Conservation (phyloP, 2,797 vertebrate species). For the Tauraco hartlaubi region DNA sequence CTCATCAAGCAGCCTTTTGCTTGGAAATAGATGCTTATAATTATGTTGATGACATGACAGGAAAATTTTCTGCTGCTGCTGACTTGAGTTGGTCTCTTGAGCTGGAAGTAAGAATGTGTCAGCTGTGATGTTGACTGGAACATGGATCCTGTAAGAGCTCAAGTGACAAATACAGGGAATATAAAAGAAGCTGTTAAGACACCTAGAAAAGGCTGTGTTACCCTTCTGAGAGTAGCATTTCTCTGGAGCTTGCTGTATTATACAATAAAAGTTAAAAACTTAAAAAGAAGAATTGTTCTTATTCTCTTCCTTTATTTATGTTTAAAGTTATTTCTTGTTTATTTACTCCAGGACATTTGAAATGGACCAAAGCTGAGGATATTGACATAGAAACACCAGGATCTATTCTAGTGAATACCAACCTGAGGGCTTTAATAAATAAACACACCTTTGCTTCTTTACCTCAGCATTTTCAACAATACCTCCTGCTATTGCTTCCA, state of each 20-base stretch:
- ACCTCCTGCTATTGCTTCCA: conserved; percentile 88
- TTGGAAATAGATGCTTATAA: conserved; percentile 10
- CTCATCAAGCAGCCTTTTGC: background rate
- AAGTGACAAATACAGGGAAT: background rate
- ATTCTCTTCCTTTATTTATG: conserved; percentile 12
- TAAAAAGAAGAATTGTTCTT: background rate
- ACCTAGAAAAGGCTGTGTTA: background rate
- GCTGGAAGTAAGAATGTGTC: background rate
- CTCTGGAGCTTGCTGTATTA: background rate
- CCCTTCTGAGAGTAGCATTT: background rate
- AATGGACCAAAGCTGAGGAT: conserved; percentile 90
- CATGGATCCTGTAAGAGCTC: background rate
- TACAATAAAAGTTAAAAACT: background rate
- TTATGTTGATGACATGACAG: background rate
- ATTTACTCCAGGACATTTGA: conserved; percentile 85
- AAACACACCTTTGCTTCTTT: conserved; percentile 90
- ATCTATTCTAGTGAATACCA: conserved; percentile 90
- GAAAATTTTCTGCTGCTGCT: background rate
- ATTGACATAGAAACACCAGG: conserved; percentile 91
- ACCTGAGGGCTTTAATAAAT: conserved; percentile 90
- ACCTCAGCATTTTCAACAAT: conserved; percentile 89
- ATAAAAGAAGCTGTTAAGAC: background rate
- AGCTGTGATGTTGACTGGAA: background rate
- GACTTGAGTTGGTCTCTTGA: background rate
- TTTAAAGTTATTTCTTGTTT: conserved; percentile 74